These are phyloP conservation scores for Zootoca vivipara DNA, from an alignment of 2,113 vertebrate species.

Conservation along the genomic window DNA sequence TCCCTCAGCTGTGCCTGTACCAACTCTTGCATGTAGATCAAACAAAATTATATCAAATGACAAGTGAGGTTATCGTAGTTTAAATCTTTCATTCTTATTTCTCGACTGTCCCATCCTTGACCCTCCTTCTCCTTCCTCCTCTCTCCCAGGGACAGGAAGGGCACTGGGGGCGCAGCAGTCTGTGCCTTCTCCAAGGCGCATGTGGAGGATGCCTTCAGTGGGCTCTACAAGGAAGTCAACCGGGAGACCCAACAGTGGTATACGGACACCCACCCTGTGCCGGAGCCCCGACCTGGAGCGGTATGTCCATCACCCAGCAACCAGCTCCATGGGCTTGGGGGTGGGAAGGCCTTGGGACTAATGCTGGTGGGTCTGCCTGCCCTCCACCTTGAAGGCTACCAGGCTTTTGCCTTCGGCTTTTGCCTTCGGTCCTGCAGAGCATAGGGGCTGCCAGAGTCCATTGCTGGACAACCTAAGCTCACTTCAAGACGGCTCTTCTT, in stretches of 20 bases:
- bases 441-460: too few species aligned
- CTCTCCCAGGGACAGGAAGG: conserved; percentile 84
- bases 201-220: conserved; percentile 85
- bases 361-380: background rate
- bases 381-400: background rate
- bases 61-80: too few species aligned
- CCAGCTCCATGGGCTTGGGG: rapidly evolving
- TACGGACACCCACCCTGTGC: conserved; percentile 84
- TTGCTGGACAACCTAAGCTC: background rate
- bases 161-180: conserved; percentile 87
- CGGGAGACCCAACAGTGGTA: conserved; percentile 96
- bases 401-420: background rate
- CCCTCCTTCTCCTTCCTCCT: background rate
- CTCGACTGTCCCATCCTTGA: too few species aligned
- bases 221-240: conserved; percentile 93
- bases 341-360: background rate
- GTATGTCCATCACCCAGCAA: conserved; percentile 69
- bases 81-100: too few species aligned
- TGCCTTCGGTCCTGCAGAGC: background rate
- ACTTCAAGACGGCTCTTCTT: rapidly evolving
- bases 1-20: too few species aligned
- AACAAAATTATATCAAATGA: too few species aligned
- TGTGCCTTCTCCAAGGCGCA: conserved; percentile 91
- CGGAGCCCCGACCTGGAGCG: conserved; percentile 88
- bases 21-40: too few species aligned